Evolutionary conservation across 2,888 invertebrate genomes (phyloP), one percentile per base, ranked within the genome.

Genomic region (Leptopilina syphax): DNA sequence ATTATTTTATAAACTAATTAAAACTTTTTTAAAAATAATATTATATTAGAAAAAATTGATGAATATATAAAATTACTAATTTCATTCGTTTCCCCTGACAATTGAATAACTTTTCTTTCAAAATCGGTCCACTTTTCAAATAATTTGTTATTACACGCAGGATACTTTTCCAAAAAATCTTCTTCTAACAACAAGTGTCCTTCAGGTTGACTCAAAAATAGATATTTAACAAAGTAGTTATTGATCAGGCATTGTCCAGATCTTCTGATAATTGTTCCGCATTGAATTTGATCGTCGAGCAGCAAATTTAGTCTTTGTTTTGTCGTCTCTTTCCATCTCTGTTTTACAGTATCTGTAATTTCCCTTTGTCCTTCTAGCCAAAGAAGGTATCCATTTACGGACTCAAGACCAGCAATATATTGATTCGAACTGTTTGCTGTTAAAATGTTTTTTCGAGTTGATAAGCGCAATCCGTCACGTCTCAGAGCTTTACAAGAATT

Each of bases 281-380:
- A 34, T 13, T 67, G 12, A 44, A 67, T 67, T 41, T 67, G 67
- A 13, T 67, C 67, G 7, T 67, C 24, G n/a, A 67, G 67, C 67
- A 67, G n/a, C 34, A 67, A 34, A 34, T 67, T 67, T 10, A n/a
- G 41, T 24, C 67, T 13, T 13, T 67, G 41, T n/a, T 34, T 34
- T 5, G 41, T 3, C 2, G 67, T 67, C 9, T 67, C 34, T 41
- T 67, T 67, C 67, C 67, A 67, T 67, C 24, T 67, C 13, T 34
- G 13, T 67, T 67, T 13, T 34, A 67, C 13, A 67, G 13, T 67
- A 1, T 24, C 67, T 13, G 67, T 67, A 67, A 67, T 67, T 10
- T 67, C 67, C 6, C 13, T 18, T 67, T 67, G 67, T 13, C 67
- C 67, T 67, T 67, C 67, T 34, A 67, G n/a, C 67, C 67, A 67